Evolutionary conservation across 2,888 invertebrate genomes (phyloP), one percentile per base, ranked within the genome.

Genomic region (Erebia epiphron): DNA sequence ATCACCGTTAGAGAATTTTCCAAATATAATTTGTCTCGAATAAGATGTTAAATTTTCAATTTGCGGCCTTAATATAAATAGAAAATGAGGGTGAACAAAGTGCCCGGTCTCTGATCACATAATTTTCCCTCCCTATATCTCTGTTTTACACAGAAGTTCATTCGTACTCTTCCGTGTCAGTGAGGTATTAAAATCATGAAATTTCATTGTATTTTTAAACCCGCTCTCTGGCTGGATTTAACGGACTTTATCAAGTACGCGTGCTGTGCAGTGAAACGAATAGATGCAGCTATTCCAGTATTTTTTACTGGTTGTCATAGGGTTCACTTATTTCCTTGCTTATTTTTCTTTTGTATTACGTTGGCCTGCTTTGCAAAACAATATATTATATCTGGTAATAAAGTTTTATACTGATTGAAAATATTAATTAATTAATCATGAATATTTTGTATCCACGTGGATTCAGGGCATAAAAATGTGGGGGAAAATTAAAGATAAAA

Each of bases 101-200:
- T 46, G 13, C 18, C 62, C 78, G 79, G 83, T 83, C 80, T 83
- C 82, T 76, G 79, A 80, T 82, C 67, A 75, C 73, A 73, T 73
- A 73, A 73, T 75, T 77, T 76, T 69, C 80, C 79, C 81, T 80
- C 78, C 77, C 76, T 77, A 76, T 81, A 81, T 81, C 82, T 78
- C 75, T 79, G 75, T 62, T 62, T 62, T 49, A 75, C 77, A 71
- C 78, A 78, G 66, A 58, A 57, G 61, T 61, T 61, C 61, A 62
- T 46, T 66, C 69, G 64, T 74, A 64, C 66, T 68, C 70, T 70
- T 69, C 71, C 54, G 61, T 66, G 61, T 56, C 54, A 64, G 52
- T 64, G 64, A 64, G 52, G 64, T 64, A 64, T 64, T 64, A 52
- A 50, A 64, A 64, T 64, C 64, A 64, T 64, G 64, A 64, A 64